These are phyloP conservation scores for Oophaga pumilio DNA, from an alignment of 2,113 vertebrate species.

Conservation along the genomic window DNA sequence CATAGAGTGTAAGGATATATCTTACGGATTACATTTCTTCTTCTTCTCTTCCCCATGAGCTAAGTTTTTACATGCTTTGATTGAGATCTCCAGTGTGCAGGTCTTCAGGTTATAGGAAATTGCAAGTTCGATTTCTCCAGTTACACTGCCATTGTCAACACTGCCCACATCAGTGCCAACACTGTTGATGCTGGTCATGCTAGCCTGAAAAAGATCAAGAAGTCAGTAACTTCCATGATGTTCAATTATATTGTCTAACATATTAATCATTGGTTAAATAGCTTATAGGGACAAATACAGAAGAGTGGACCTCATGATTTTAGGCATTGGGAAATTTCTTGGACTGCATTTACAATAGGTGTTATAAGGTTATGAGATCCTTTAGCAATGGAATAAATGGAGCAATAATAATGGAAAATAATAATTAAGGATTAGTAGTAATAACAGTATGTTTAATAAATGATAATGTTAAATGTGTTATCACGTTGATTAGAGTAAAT, in stretches of 20 bases:
- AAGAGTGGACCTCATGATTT: too few species aligned
- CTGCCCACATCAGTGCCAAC: constrained; percentile 74
- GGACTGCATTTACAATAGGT: too few species aligned
- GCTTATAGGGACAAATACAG: too few species aligned
- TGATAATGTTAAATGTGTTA: too few species aligned
- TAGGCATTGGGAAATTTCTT: too few species aligned
- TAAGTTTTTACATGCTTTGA: constrained; percentile 82
- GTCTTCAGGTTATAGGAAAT: constrained; percentile 75
- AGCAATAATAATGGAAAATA: too few species aligned
- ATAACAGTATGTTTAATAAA: too few species aligned
- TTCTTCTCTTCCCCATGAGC: constrained; percentile 78
- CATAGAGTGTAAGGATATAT: neutral
- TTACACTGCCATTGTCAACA: constrained; percentile 68
- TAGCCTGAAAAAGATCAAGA: constrained; percentile 67
- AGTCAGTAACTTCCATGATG: neutral
- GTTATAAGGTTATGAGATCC: too few species aligned
- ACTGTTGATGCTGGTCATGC: constrained; percentile 78
- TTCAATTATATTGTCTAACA: neutral
- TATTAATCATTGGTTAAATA: too few species aligned
- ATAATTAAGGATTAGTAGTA: too few species aligned
- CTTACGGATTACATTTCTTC: constrained; percentile 89
- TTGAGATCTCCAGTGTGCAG: constrained; percentile 78
- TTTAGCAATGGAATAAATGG: too few species aligned
- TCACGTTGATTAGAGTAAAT: too few species aligned
- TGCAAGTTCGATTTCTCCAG: constrained; percentile 83